A percentile compares a stretch with the other conserved stretches of the same genome.
These are phyloP conservation scores for Helleia helle DNA, from an alignment of 2,888 invertebrate genomes.

Conservation along the genomic window DNA sequence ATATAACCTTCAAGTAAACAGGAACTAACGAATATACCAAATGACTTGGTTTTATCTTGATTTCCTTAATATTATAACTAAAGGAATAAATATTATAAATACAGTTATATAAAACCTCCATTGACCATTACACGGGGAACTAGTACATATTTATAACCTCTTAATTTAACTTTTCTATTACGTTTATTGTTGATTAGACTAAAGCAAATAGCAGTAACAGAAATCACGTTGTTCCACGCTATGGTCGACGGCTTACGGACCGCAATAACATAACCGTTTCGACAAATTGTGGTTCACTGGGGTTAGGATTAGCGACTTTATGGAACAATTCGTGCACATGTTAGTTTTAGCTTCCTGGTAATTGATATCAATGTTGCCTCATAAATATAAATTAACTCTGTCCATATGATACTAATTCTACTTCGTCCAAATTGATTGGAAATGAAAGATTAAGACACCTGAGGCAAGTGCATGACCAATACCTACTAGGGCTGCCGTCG, in stretches of 20 bases:
- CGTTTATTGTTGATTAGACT: conserved; percentile 5
- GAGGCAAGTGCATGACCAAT: too few relatives aligned
- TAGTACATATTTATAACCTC: too few relatives aligned
- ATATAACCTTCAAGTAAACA: too few relatives aligned
- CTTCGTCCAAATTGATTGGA: too few relatives aligned
- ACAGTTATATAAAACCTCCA: too few relatives aligned
- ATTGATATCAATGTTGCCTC: conserved; percentile 61
- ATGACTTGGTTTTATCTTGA: too few relatives aligned
- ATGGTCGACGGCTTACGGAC: conserved; percentile 51
- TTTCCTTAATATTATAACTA: too few relatives aligned
- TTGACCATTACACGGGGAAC: too few relatives aligned
- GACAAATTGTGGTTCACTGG: conserved; percentile 63
- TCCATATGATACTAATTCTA: neutral
- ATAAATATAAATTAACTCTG: conserved; percentile 18
- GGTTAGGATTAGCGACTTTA: conserved; percentile 65
- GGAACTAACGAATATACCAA: too few relatives aligned
- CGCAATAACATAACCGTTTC: conserved; percentile 72
- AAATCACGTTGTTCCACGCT: conserved; percentile 43
- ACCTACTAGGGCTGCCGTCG: too few relatives aligned
- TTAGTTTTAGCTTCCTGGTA: conserved; percentile 39
- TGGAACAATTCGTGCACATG: conserved; percentile 57
- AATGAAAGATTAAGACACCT: too few relatives aligned
- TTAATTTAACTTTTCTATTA: conserved; percentile 2
- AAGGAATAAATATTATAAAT: too few relatives aligned
- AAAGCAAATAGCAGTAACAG: conserved; percentile 4